A percentile compares a stretch with the other conserved stretches of the same genome.
Evolutionary conservation across 2,888 invertebrate genomes (phyloP).

Genomic region (Byasa hedistus): DNA sequence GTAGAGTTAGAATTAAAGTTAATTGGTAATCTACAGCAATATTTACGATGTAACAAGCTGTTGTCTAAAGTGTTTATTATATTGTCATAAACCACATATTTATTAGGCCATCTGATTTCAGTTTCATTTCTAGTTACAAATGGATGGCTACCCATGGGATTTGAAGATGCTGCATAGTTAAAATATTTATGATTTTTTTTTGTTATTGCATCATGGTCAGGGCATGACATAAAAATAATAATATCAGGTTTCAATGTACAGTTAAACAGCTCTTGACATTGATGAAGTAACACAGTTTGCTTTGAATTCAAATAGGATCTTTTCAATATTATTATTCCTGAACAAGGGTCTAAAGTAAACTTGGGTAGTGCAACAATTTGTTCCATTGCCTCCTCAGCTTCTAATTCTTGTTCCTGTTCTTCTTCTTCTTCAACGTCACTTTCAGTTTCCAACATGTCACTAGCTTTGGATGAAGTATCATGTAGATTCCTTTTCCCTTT

Average conservation of each 20-base stretch:
- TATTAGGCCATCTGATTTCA: slow-evolving; percentile 59
- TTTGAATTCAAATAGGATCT: slow-evolving; percentile 48
- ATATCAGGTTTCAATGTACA: slow-evolving; percentile 66
- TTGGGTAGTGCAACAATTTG: slow-evolving; percentile 55
- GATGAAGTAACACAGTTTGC: slow-evolving; percentile 50
- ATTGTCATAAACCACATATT: slow-evolving; percentile 49
- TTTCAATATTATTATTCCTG: slow-evolving; percentile 43
- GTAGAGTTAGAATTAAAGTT: slow-evolving; percentile 66
- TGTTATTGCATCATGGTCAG: slow-evolving; percentile 74
- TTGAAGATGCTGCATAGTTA: slow-evolving; percentile 49
- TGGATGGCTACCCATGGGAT: slow-evolving; percentile 38
- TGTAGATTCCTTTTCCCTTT: slow-evolving; percentile 39
- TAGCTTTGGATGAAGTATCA: slow-evolving; percentile 43
- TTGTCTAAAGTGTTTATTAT: slow-evolving; percentile 46
- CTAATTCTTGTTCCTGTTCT: slow-evolving; percentile 44
- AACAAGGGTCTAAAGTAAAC: slow-evolving; percentile 57
- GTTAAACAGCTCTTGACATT: slow-evolving; percentile 55
- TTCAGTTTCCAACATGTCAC: slow-evolving; percentile 41
- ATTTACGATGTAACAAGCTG: slow-evolving; percentile 58
- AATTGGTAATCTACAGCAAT: slow-evolving; percentile 69
- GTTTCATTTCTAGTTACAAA: slow-evolving; percentile 40
- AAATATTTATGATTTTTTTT: slow-evolving; percentile 57
- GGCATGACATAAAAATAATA: slow-evolving; percentile 78
- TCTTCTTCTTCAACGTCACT: slow-evolving; percentile 48
- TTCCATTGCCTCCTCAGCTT: slow-evolving; percentile 43